phyloP scores from a whole-genome alignment of 2,797 vertebrate species.

The Rhabdophis nuchalis region DNA sequence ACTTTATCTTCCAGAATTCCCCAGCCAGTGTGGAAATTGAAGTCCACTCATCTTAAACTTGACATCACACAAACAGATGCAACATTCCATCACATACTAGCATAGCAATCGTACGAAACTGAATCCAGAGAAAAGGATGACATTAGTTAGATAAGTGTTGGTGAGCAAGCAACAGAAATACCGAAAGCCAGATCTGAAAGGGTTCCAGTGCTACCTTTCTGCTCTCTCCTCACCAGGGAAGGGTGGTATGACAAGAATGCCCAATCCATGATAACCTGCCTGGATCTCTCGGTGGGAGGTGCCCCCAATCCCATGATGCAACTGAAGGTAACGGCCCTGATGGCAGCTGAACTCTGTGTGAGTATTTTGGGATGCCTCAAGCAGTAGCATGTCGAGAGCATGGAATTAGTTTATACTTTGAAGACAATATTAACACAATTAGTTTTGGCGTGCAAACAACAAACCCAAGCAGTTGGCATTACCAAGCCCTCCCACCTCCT shows the following conservation, averaged over 20 bases:
- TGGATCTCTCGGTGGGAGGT: slow-evolving; percentile 70
- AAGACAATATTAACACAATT: not conserved
- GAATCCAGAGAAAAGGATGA: not conserved
- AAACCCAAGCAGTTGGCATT: not conserved
- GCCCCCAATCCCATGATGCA: slow-evolving; percentile 82
- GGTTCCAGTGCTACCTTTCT: not conserved
- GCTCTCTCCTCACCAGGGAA: slow-evolving; percentile 67
- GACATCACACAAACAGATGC: not conserved
- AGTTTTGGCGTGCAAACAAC: not conserved
- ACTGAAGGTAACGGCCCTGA: slow-evolving; percentile 79
- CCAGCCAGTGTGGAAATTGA: not conserved
- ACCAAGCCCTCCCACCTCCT: not conserved
- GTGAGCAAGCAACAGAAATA: not conserved
- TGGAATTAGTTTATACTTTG: not conserved
- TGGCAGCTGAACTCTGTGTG: slow-evolving; percentile 80
- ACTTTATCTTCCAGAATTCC: not conserved
- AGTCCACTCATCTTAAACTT: not conserved
- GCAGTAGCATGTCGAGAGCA: slow-evolving; percentile 60
- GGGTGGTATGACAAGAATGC: slow-evolving; percentile 75
- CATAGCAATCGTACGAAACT: not conserved
- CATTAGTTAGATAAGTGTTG: not conserved
- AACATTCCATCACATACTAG: not conserved
- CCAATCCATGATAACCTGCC: slow-evolving; percentile 76
- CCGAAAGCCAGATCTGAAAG: not conserved
- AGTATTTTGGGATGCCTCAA: slow-evolving; percentile 43